Base-by-base conservation (phyloP, 2,113 vertebrate genomes). In the Myodes glareolus region DNA sequence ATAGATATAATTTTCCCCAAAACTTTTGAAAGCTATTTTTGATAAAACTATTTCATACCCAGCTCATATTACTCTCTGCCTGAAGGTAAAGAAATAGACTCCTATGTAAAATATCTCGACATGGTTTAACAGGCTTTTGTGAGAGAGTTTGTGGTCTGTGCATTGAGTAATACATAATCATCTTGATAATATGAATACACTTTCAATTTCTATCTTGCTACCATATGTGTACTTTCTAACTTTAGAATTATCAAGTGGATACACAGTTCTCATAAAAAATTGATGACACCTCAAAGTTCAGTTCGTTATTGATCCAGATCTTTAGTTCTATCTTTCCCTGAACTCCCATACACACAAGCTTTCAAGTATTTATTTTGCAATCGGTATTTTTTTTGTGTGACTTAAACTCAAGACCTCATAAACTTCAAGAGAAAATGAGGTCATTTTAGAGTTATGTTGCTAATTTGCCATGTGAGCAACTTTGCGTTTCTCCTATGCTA, bases 401-500 rank as follows among this genome's bases (percentile, higher is more conserved):
- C 81, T 68, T 93, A 97, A 97, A 94, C 65, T 33, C 93, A 81
- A 96, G 90, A 97, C 89, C 88, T 94, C 92, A 55, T 96, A 88
- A 94, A 88, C 39, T 39, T 68, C 81, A 65, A 98, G 92, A 90
- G 78, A 95, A 96, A 92, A 96, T 97, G 91, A 7, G 16, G 94
- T 97, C 89, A 97, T 94, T 97, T 96, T 97, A 75, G 42, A 97
- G 72, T 97, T 96, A 93, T 94, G 73, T 96, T 63, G 39, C 94
- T 98, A 98, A 98, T 97, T 97, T 98, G 98, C 82, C 96, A 61
- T 88, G 61, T 95, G 97, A 97, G 95, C n/a, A 96, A 90, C 96
- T 97, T 97, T 92, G 85, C 88, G 67, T 70, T 96, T 97, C 89
- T 91, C 77, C 67, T 94, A 94, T 76, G 92, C 96, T 97, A 98